Conservation (phyloP, 2,113 vertebrate species). For the Ophthalmolycus amberensis region DNA sequence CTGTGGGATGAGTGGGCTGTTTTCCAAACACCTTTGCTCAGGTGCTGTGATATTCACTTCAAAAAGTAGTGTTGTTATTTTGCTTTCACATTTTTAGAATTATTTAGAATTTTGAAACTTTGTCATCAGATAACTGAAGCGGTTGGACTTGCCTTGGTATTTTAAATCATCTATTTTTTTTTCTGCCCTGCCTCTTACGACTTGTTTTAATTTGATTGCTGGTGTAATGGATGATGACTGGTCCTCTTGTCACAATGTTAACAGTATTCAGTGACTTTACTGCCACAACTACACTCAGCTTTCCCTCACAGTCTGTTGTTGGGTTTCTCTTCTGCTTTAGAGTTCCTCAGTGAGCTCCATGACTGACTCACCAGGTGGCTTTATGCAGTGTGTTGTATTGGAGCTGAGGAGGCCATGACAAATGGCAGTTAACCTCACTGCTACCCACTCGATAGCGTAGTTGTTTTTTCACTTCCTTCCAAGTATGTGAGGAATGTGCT, state of each 20-base stretch:
- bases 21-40: slow-evolving; percentile 39
- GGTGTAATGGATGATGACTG: not conserved
- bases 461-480: slow-evolving; percentile 66
- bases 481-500: slow-evolving; percentile 65
- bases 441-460: slow-evolving; percentile 36
- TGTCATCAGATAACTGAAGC: not conserved
- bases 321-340: slow-evolving; percentile 78
- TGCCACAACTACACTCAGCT: not conserved
- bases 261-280: not conserved
- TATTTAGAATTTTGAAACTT: not conserved
- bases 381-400: slow-evolving; percentile 18
- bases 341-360: slow-evolving; percentile 65
- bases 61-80: not conserved
- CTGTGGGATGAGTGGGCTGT: slow-evolving; percentile 39
- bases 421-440: slow-evolving; percentile 38
- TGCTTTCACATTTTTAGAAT: not conserved
- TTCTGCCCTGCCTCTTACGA: not conserved
- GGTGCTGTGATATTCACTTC: slow-evolving; percentile 10
- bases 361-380: slow-evolving; percentile 67
- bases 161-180: slow-evolving; percentile 5
- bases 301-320: slow-evolving; percentile 22
- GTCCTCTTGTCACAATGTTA: slow-evolving; percentile 5
- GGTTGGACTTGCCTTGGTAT: not conserved
- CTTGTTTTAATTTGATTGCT: not conserved
- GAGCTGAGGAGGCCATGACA: slow-evolving; percentile 10